phyloP scores from a whole-genome alignment of 2,113 vertebrate species.

The Willisornis vidua region DNA sequence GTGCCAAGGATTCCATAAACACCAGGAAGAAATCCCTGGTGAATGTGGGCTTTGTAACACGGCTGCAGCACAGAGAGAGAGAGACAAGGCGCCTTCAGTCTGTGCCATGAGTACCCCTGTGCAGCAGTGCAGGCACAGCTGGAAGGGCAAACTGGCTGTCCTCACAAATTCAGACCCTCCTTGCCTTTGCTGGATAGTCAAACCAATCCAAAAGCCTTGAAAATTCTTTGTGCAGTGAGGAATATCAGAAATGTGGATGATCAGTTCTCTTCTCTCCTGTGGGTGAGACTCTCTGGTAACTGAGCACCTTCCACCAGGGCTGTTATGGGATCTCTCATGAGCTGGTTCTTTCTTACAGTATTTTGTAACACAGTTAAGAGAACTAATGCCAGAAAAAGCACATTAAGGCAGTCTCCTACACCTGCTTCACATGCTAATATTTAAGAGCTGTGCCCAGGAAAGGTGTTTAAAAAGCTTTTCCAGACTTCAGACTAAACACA shows the following conservation, averaged over 20 bases:
- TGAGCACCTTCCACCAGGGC: background rate
- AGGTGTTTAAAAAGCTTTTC: background rate
- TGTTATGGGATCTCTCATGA: too few relatives aligned
- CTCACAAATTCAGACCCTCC: background rate
- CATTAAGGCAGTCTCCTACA: background rate
- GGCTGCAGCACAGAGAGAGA: background rate
- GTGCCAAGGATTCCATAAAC: background rate
- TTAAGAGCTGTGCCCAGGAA: background rate
- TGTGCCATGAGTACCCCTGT: background rate
- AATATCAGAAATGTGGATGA: fast-evolving
- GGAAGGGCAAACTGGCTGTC: background rate
- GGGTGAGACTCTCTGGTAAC: background rate
- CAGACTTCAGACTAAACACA: background rate
- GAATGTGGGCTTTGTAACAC: background rate
- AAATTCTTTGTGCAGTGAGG: too few relatives aligned
- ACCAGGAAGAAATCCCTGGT: background rate
- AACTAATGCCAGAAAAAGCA: background rate
- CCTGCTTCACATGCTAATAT: fast-evolving
- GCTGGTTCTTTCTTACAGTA: background rate
- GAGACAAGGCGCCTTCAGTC: background rate
- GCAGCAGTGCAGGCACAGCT: background rate
- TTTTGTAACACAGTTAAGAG: background rate
- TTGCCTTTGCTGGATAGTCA: background rate
- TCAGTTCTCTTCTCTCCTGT: background rate
- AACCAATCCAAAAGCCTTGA: background rate